phyloP scores from a whole-genome alignment of 2,797 vertebrate genomes.

The Syngnathus acus region DNA sequence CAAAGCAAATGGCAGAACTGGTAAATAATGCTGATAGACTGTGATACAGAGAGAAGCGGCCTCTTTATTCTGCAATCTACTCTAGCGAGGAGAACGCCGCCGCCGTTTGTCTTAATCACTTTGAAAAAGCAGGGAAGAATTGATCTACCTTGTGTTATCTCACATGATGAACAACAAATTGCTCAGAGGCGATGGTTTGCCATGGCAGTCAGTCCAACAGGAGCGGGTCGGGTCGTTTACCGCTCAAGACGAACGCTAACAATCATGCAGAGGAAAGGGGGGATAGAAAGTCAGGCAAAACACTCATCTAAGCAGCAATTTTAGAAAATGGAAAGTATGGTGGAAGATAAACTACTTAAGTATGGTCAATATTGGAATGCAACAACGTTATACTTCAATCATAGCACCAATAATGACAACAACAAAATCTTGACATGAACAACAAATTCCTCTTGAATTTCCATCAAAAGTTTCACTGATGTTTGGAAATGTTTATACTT shows the following conservation, averaged over 20 bases:
- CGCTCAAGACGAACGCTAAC: conserved; percentile 57
- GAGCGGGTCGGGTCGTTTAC: conserved; percentile 57
- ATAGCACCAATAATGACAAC: background rate
- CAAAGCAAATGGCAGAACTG: conserved; percentile 76
- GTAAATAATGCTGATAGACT: conserved; percentile 74
- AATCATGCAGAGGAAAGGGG: conserved; percentile 58
- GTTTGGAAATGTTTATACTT: no score
- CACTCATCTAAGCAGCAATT: conserved; percentile 57
- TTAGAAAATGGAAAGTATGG: conserved; percentile 37
- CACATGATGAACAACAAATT: conserved; percentile 51
- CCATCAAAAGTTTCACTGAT: no score
- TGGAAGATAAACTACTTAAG: conserved; percentile 18
- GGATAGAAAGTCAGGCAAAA: conserved; percentile 60
- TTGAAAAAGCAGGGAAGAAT: conserved; percentile 24
- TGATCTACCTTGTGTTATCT: conserved; percentile 49
- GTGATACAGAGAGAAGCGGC: conserved; percentile 65
- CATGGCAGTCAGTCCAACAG: conserved; percentile 33
- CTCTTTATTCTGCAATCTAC: conserved; percentile 64
- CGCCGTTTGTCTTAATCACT: conserved; percentile 41
- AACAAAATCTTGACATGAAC: background rate
- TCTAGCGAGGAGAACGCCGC: conserved; percentile 52
- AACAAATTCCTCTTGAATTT: no score
- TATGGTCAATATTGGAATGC: background rate
- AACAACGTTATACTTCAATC: background rate
- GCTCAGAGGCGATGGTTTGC: conserved; percentile 44